Conservation (phyloP, 2,888 invertebrate genomes). For the Celastrina argiolus region DNA sequence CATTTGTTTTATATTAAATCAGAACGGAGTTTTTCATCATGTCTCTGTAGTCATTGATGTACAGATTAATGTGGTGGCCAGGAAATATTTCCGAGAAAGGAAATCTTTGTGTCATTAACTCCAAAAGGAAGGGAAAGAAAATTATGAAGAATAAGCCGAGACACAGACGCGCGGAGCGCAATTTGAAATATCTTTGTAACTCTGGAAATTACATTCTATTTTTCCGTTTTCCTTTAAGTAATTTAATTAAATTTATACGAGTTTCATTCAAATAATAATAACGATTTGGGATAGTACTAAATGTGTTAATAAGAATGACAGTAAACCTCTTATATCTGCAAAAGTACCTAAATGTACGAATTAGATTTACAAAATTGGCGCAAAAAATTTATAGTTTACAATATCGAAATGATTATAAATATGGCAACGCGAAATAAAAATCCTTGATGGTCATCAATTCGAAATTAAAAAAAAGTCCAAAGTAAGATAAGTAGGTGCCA, state of each 20-base stretch:
- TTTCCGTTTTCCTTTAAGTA: not conserved
- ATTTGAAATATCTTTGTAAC: not conserved
- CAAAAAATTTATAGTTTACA: not conserved
- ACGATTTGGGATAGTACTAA: not conserved
- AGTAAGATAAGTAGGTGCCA: no score
- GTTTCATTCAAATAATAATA: not conserved
- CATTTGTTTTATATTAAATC: no score
- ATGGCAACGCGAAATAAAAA: no score
- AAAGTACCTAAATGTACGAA: not conserved
- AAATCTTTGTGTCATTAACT: constrained; percentile 9
- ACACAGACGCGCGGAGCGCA: not conserved
- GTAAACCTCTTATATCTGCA: not conserved
- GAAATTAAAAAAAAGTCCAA: no score
- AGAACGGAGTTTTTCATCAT: not conserved
- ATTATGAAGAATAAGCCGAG: constrained; percentile 9
- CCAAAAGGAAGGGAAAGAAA: constrained; percentile 5
- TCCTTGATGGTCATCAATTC: no score
- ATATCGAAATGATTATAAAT: not conserved
- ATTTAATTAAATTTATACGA: not conserved
- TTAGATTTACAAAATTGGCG: not conserved
- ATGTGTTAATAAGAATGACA: not conserved
- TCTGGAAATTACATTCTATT: not conserved
- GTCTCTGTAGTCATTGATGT: not conserved
- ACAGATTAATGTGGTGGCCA: not conserved
- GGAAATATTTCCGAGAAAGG: not conserved